These are phyloP conservation scores for Indicator indicator DNA, from an alignment of 2,113 vertebrate species.

Conservation along the genomic window DNA sequence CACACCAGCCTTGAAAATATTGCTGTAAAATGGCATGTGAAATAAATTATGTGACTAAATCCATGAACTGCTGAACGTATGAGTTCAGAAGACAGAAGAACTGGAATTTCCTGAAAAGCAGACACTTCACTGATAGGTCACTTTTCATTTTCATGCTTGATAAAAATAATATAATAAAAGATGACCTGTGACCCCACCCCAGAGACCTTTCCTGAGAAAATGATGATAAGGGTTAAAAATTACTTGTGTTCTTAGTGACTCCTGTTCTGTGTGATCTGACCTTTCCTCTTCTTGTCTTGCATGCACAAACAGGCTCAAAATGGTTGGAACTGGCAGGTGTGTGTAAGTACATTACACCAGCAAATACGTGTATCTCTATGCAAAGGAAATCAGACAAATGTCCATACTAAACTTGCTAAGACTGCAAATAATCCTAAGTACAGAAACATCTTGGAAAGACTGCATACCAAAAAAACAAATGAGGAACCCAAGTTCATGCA, in stretches of 20 bases:
- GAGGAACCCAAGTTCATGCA: neutral
- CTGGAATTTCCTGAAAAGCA: neutral
- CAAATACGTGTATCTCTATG: neutral
- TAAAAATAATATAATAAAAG: neutral
- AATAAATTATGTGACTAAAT: neutral
- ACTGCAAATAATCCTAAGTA: neutral
- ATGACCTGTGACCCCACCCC: neutral
- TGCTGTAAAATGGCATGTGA: rapidly evolving
- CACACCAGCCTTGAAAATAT: neutral
- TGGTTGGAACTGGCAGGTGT: neutral
- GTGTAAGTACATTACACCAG: neutral
- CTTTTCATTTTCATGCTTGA: neutral
- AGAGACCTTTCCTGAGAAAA: neutral
- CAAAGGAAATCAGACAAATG: neutral
- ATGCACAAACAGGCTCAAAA: neutral
- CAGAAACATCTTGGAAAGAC: neutral
- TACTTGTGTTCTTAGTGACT: neutral
- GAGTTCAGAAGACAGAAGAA: neutral
- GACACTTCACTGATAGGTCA: neutral
- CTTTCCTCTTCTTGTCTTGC: neutral
- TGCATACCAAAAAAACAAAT: neutral
- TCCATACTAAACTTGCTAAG: neutral
- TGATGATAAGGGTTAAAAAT: neutral
- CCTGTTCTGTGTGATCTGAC: neutral
- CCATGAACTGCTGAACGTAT: neutral